Evolutionary conservation across 2,797 vertebrate genomes (phyloP), one percentile per base, ranked within the genome.

Genomic region (Novumbra hubbsi): DNA sequence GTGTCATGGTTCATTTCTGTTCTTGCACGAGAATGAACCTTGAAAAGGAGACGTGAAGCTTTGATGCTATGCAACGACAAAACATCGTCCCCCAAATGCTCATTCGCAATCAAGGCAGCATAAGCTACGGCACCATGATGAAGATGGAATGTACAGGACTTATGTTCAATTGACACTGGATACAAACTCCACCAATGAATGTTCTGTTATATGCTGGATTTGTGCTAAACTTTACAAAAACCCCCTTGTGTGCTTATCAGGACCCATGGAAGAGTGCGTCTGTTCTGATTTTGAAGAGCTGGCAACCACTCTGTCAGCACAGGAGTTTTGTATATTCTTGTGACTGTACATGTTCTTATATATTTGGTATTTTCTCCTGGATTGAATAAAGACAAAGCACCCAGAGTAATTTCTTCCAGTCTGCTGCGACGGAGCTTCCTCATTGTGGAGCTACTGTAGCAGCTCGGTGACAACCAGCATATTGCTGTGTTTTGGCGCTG

Each of bases 381-480:
- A 65, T 68, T 69, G 38, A 73, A 78, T 73, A 80, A 81, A 81
- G 83, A 84, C 70, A 75, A 78, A 74, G 76, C 73, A 68, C 65
- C 38, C 55, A 30, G 24, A 64, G 63, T 80, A 73, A 83, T 77
- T 71, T 55, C 55, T 52, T 32, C 71, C 68, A 75, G 80, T 77
- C 64, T 28, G 73, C 62, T 72, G 76, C 73, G 73, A 62, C 55
- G 68, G 74, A 65, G 63, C 70, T 63, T 38, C 60, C 68, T 72
- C 80, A 77, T 79, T 80, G 74, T 71, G 79, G 76, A 73, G 80
- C 80, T 77, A 79, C 70, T 72, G 78, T 78, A 74, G 77, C 75
- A 32, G 76, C 70, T 5, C 15, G 55, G 64, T 66, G 73, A 49
- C 78, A 78, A 86, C 76, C 72, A n/a, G 21, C 69, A 82, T 76